These are phyloP conservation scores for Cyprinella venusta DNA, from an alignment of 2,797 vertebrate genomes.

Conservation along the genomic window DNA sequence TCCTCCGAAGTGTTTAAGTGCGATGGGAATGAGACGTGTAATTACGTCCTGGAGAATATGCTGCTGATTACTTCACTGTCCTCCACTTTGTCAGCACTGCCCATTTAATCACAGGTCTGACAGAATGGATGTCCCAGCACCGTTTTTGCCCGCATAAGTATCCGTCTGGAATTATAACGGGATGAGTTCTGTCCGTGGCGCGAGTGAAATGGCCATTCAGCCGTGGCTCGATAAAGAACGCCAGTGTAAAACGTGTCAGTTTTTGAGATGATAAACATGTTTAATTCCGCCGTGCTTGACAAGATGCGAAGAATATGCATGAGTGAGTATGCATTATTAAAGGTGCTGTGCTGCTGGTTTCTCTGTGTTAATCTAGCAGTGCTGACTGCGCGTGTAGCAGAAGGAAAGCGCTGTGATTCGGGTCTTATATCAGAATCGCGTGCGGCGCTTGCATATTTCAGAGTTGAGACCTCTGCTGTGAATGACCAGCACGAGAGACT, in stretches of 20 bases:
- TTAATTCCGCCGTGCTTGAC: slow-evolving; percentile 75
- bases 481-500: neutral
- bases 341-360: slow-evolving; percentile 63
- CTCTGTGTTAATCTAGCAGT: slow-evolving; percentile 71
- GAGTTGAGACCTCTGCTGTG: slow-evolving; percentile 10
- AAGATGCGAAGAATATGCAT: slow-evolving; percentile 72
- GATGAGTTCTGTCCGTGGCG: slow-evolving; percentile 50
- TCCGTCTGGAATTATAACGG: slow-evolving; percentile 65
- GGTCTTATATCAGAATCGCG: slow-evolving; percentile 67
- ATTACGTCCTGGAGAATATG: slow-evolving; percentile 32
- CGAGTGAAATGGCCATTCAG: slow-evolving; percentile 52
- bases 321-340: slow-evolving; percentile 79
- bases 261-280: slow-evolving; percentile 76
- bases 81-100: slow-evolving; percentile 45
- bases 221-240: slow-evolving; percentile 58
- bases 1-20: slow-evolving; percentile 36
- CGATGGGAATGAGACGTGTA: slow-evolving; percentile 19
- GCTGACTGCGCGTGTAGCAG: slow-evolving; percentile 68
- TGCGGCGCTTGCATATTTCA: slow-evolving; percentile 68
- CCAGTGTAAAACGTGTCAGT: slow-evolving; percentile 67
- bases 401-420: slow-evolving; percentile 64
- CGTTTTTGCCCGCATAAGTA: slow-evolving; percentile 60
- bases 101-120: slow-evolving; percentile 50
- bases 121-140: slow-evolving; percentile 38
- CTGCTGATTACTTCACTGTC: slow-evolving; percentile 46